Percentiles rank a stretch among this genome's conserved stretches.
Conservation (phyloP, 2,888 invertebrate genomes). For the Eretmocerus hayati region DNA sequence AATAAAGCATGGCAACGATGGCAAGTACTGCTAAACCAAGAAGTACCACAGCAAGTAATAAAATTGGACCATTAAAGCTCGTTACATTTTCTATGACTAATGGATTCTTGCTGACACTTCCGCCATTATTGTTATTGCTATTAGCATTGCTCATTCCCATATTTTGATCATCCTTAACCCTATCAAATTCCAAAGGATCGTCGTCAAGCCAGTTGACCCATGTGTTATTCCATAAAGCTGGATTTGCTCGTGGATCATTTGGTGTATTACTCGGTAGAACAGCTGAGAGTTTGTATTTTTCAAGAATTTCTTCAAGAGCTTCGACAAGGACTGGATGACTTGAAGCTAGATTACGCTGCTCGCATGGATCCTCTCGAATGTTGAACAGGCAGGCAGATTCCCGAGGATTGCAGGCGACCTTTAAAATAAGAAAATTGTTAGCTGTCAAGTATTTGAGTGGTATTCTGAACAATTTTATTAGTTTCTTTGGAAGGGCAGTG, state of each 20-base stretch:
- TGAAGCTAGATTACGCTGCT: slow-evolving; percentile 47
- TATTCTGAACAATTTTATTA: too few species aligned
- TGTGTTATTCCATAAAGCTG: slow-evolving; percentile 50
- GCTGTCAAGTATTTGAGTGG: too few species aligned
- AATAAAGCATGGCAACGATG: slow-evolving; percentile 21
- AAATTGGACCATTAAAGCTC: slow-evolving; percentile 24
- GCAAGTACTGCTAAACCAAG: slow-evolving; percentile 25
- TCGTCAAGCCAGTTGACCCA: slow-evolving; percentile 56
- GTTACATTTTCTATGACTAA: slow-evolving; percentile 1
- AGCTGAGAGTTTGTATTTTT: slow-evolving; percentile 45
- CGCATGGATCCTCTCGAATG: slow-evolving; percentile 44
- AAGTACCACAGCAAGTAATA: slow-evolving; percentile 25
- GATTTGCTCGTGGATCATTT: slow-evolving; percentile 49
- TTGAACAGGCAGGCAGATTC: slow-evolving; percentile 44
- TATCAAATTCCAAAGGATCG: slow-evolving; percentile 18
- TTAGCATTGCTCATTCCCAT: too few species aligned
- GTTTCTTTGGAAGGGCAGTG: too few species aligned
- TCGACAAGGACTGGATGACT: slow-evolving; percentile 41
- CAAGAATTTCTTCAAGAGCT: slow-evolving; percentile 47
- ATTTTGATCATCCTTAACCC: not conserved
- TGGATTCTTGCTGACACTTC: not conserved
- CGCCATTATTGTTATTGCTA: too few species aligned
- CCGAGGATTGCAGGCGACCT: slow-evolving; percentile 37
- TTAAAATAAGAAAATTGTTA: too few species aligned
- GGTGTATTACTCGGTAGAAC: slow-evolving; percentile 47